phyloP scores from a whole-genome alignment of 2,888 invertebrate species.

The Drosophila limbata region DNA sequence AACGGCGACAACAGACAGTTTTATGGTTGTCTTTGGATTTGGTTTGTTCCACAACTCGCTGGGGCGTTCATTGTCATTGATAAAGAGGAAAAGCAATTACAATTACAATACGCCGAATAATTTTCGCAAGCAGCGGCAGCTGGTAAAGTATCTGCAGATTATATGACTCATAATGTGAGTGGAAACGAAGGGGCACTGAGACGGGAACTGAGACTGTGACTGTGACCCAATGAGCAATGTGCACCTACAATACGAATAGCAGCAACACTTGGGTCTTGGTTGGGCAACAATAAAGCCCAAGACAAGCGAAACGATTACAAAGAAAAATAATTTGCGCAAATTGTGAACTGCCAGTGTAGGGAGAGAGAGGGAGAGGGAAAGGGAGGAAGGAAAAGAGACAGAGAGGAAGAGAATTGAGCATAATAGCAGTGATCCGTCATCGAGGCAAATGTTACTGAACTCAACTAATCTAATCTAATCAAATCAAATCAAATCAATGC shows the following conservation, averaged over 20 bases:
- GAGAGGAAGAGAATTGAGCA: constrained; percentile 29
- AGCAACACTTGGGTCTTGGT: constrained; percentile 52
- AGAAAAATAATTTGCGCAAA: constrained; percentile 80
- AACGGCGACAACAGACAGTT: constrained; percentile 27
- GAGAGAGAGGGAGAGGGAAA: constrained; percentile 7
- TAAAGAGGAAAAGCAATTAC: constrained; percentile 59
- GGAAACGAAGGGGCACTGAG: constrained; percentile 31
- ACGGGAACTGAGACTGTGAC: constrained; percentile 36
- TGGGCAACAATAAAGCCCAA: constrained; percentile 69
- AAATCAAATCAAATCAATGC: constrained; percentile 73
- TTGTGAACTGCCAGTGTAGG: constrained; percentile 26
- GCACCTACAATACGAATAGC: constrained; percentile 64
- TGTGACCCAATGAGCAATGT: constrained; percentile 79
- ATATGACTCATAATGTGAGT: constrained; percentile 58
- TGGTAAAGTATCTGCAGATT: constrained; percentile 53
- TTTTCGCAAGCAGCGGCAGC: constrained; percentile 63
- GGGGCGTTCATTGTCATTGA: constrained; percentile 70
- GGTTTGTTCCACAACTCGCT: constrained; percentile 39
- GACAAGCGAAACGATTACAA: constrained; percentile 75
- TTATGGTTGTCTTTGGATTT: constrained; percentile 44
- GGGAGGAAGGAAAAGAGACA: neutral
- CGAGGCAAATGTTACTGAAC: constrained; percentile 66
- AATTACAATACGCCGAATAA: constrained; percentile 62
- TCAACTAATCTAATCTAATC: constrained; percentile 68
- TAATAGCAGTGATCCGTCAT: constrained; percentile 71